Evolutionary conservation across 2,113 vertebrate genomes (phyloP), one percentile per base, ranked within the genome.

Genomic region (Poicephalus gulielmi): DNA sequence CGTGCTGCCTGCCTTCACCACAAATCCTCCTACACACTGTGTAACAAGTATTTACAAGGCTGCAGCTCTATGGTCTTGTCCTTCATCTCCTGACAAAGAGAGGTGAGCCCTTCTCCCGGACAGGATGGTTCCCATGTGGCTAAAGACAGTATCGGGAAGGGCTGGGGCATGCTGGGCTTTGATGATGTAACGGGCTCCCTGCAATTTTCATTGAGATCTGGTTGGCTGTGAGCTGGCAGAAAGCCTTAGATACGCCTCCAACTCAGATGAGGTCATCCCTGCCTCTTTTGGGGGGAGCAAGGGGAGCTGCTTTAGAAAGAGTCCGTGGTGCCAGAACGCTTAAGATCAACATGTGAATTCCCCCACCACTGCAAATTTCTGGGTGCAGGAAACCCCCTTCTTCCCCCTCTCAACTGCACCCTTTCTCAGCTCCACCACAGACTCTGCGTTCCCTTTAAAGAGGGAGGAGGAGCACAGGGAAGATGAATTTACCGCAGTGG

Each of bases 121-220:
- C 2, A 5, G 96, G 92, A 93, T 88, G 67, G 49, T 83, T 94
- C 59, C 66, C 90, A 15, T 81, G 82, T 7, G 19, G 69, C 89
- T 88, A 90, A 79, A 86, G 76, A 66, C 57, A 28, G 79, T 62
- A 59, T 46, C 27, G 83, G 96, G 44, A 92, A 63, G 92, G 91
- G 94, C 96, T 96, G 95, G 94, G 90, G 97, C 97, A 98, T 97
- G 97, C 96, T 97, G 95, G 96, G 96, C 87, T 94, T 86, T 97
- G 95, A 98, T 99, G 98, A 99, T 98, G 98, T 99, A 98, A 99
- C 95, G 44, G 82, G 90, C 86, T 97, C 70, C 90, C 94, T 93
- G 96, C 85, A 94, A 93, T 97, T 96, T 94, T 94, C 97, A 96
- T 98, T 97, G 96, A 97, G 87, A 94, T 95, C 96, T 96, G 96